Base-by-base conservation (phyloP, 2,888 invertebrate species). In the Beris morrisii region DNA sequence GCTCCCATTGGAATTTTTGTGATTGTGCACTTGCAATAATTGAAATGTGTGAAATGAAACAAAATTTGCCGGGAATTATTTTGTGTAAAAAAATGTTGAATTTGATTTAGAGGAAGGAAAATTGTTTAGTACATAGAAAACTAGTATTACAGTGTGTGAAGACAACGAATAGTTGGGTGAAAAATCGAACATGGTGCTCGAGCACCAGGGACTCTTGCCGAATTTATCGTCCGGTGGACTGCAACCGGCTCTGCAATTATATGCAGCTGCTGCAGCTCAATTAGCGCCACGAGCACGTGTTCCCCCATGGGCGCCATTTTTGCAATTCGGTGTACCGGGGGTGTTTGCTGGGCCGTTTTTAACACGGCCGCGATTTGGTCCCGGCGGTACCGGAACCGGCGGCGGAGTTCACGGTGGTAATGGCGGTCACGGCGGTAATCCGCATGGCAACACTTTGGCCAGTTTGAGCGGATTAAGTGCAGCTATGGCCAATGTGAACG, bases 161-260 rank as follows among this genome's bases (percentile, higher is more conserved):
- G 43, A 15, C 57, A 45, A 43, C 43, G 44, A 45, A 45, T 22
- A 38, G 9, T 38, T 38, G 5, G 38, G 38, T 38, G 5, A 38
- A 38, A 5, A 38, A 12, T 38, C 38, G 31, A 80, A 77, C 74
- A 87, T 88, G 88, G 87, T 88, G 82, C 81, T 87, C 77, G 88
- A 87, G 77, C 83, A 72, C 70, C 73, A 72, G 70, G 71, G 69
- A 44, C 61, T 70, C 55, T 61, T 71, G 58, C 68, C 70, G 55
- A 71, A 70, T 69, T 61, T 70, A 71, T 79, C 82, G 77, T 69
- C 76, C 69, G 72, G 74, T 69, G 87, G 86, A 73, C 79, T 89
- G 81, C 88, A 88, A 82, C 86, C 88, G 78, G 87, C 87, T 75
- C 81, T 88, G 79, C 87, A 88, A 76, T 81, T 88, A 73, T 88